Conservation (phyloP, 23 tunicate species). For the Halocynthia roretzi region DNA sequence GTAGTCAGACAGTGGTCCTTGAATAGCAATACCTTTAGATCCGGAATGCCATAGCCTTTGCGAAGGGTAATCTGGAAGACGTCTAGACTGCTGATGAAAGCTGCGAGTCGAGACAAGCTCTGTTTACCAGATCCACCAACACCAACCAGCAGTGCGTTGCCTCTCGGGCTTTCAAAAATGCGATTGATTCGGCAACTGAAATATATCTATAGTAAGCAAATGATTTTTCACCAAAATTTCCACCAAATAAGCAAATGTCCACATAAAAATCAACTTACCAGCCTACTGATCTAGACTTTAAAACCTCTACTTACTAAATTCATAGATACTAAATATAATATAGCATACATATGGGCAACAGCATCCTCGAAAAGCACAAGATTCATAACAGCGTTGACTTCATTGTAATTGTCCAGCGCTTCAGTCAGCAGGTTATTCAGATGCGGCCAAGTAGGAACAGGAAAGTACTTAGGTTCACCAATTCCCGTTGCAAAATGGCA, state of each 20-base stretch:
- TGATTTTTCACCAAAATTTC: not conserved
- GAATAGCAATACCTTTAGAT: constrained; percentile 45
- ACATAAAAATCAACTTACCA: no score
- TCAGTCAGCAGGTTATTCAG: constrained; percentile 75
- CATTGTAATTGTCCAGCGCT: constrained; percentile 95
- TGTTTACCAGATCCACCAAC: constrained; percentile 98
- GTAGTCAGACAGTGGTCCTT: not conserved
- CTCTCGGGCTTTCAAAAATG: constrained; percentile 93
- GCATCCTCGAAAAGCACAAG: constrained; percentile 96
- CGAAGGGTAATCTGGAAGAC: constrained; percentile 95
- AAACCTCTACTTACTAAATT: not conserved
- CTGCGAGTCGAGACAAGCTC: constrained; percentile 94
- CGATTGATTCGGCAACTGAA: constrained; percentile 92
- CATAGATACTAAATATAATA: not conserved
- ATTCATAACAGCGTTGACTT: constrained; percentile 94
- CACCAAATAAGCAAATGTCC: no score
- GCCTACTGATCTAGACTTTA: not conserved
- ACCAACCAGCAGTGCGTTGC: constrained; percentile 90
- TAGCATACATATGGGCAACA: constrained; percentile 87
- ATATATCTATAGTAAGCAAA: no score
- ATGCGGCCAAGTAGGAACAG: constrained; percentile 65
- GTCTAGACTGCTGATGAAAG: constrained; percentile 87
- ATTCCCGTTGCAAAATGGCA: constrained; percentile 96
- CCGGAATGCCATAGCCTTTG: constrained; percentile 93
- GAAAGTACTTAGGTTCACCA: constrained; percentile 89